Evolutionary conservation across 1,140 invertebrate genomes (phyloP), one percentile per base, ranked within the genome.

Genomic region (Formica exsecta): DNA sequence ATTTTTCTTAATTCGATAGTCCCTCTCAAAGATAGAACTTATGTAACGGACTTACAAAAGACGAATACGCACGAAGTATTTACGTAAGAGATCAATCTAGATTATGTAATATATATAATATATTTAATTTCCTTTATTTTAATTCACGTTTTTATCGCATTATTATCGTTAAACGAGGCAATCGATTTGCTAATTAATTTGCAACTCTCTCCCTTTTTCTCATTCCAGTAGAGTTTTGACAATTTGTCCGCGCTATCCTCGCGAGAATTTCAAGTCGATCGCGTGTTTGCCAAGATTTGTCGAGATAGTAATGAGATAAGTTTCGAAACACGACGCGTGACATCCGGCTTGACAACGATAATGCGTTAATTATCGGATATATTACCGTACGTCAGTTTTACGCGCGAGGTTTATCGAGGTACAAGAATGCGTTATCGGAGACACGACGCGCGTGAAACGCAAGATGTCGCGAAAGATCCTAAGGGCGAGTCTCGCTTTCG

Each of bases 401-500:
- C 59, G 11, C 6, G 32, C 29, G 32, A 68, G 13, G 44, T 32
- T 71, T 62, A 32, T 62, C 41, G n/a, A 66, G 51, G 62, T 54
- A 59, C 66, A 48, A 22, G 75, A 51, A 36, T 66, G 62, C 59
- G 29, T 36, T 64, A 62, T 64, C 44, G 22, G 22, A 54, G 8
- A 74, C 44, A 32, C 19, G 22, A 29, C 16, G 54, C 41, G 59
- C 11, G 36, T 57, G 38, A 44, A 32, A 64, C 6, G 13, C 32
- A 44, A 57, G 41, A 29, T 51, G 5, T 84, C n/a, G 32, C 59
- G 9, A 36, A 41, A 25, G 59, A 48, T 54, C 54, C 73, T 85
- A 85, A 85, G 61, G 81, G 73, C 38, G 54, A 75, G 66, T 25
- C 71, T 85, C 73, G 73, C 81, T 77, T 65, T 77, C 81, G 41